Conservation (phyloP, 1,140 invertebrate species). For the Drosophila sucinea region DNA sequence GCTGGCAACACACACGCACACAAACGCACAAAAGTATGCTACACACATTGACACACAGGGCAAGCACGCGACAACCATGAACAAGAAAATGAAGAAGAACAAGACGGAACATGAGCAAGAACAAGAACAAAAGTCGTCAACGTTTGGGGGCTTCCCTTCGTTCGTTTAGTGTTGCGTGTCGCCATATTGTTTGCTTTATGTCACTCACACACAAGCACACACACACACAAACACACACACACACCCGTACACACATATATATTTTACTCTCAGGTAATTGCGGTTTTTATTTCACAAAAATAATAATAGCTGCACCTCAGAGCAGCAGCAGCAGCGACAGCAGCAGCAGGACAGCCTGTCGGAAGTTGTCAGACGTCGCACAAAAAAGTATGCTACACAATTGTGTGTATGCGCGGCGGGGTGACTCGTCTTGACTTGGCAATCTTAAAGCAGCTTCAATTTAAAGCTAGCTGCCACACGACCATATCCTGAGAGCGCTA, state of each 20-base stretch:
- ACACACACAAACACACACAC: slow-evolving; percentile 51
- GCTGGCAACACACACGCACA: slow-evolving; percentile 19
- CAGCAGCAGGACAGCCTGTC: slow-evolving; percentile 44
- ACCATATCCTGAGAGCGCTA: slow-evolving; percentile 55
- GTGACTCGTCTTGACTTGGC: background rate
- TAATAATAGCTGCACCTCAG: slow-evolving; percentile 69
- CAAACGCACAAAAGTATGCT: background rate
- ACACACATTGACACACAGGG: slow-evolving; percentile 7
- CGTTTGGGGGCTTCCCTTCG: slow-evolving; percentile 11
- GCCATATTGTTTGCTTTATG: slow-evolving; percentile 80
- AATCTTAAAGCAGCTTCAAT: slow-evolving; percentile 59
- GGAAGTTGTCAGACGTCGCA: slow-evolving; percentile 65
- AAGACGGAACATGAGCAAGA: slow-evolving; percentile 28
- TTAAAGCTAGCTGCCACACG: slow-evolving; percentile 27
- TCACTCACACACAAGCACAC: slow-evolving; percentile 57
- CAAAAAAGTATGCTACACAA: slow-evolving; percentile 52
- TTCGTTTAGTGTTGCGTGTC: slow-evolving; percentile 77
- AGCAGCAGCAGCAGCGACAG: slow-evolving; percentile 21
- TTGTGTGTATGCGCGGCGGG: slow-evolving; percentile 11
- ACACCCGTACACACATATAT: slow-evolving; percentile 41
- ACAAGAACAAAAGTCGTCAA: slow-evolving; percentile 48
- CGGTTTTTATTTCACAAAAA: slow-evolving; percentile 78
- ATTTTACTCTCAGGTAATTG: slow-evolving; percentile 79
- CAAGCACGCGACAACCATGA: slow-evolving; percentile 11
- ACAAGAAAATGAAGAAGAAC: background rate